A percentile compares a stretch with the other conserved stretches of the same genome.
Conservation (phyloP, 2,888 invertebrate species). For the Lissocephala sabroskyi region DNA sequence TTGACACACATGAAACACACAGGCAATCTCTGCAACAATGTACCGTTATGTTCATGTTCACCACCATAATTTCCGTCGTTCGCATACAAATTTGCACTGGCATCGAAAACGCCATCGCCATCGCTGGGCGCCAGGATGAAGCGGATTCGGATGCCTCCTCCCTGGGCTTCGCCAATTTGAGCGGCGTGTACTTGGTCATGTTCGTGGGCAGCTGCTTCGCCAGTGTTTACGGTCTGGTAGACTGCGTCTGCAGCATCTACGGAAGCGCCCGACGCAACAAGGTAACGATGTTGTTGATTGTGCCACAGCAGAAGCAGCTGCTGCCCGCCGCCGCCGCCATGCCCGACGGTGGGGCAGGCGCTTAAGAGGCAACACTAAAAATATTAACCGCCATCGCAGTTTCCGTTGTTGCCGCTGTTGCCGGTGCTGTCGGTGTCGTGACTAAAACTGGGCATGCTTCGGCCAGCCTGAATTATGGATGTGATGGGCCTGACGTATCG, state of each 20-base stretch:
- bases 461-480: slow-evolving; percentile 6
- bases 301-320: too few species aligned
- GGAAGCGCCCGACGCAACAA: slow-evolving; percentile 62
- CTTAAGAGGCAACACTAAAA: too few species aligned
- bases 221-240: slow-evolving; percentile 66
- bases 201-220: slow-evolving; percentile 73
- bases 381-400: slow-evolving; percentile 26
- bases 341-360: background rate
- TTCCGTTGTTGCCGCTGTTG: background rate
- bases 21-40: too few species aligned
- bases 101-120: too few species aligned
- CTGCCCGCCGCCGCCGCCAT: background rate
- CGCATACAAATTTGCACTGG: slow-evolving; percentile 1
- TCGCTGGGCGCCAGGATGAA: too few species aligned
- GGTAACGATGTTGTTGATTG: slow-evolving; percentile 44
- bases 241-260: slow-evolving; percentile 65
- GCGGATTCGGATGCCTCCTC: slow-evolving; percentile 71
- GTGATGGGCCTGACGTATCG: too few species aligned
- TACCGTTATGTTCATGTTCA: slow-evolving; percentile 18
- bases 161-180: slow-evolving; percentile 78
- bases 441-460: slow-evolving; percentile 40
- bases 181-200: slow-evolving; percentile 78
- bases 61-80: slow-evolving; percentile 24
- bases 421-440: slow-evolving; percentile 19
- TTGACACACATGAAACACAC: too few species aligned